A percentile compares a stretch with the other conserved stretches of the same genome.
Conservation (phyloP, 2,888 invertebrate genomes). For the Drosophila bunnanda region DNA sequence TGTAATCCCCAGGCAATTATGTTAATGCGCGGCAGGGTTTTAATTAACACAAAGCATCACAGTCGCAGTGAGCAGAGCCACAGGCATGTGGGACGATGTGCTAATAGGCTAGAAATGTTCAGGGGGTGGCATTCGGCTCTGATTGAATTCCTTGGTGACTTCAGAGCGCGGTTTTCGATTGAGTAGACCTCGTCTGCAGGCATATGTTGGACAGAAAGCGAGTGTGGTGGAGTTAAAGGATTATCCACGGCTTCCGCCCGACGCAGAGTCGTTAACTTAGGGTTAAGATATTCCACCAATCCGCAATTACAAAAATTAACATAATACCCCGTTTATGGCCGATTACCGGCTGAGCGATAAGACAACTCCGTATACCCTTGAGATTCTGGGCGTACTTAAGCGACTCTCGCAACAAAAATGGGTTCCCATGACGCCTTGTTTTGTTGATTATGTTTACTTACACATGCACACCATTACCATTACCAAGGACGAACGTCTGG, state of each 20-base stretch:
- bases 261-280: not conserved
- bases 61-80: not conserved
- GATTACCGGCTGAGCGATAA: constrained; percentile 3
- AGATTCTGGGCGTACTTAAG: constrained; percentile 18
- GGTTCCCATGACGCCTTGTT: constrained; percentile 4
- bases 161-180: not conserved
- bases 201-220: not conserved
- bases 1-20: constrained; percentile 73
- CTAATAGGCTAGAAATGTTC: not conserved
- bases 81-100: constrained; percentile 1
- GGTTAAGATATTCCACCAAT: constrained; percentile 1
- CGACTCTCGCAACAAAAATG: constrained; percentile 22
- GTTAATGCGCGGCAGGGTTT: constrained; percentile 29
- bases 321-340: constrained; percentile 47
- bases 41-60: constrained; percentile 4
- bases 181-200: not conserved
- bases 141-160: constrained; percentile 2
- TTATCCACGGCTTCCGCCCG: not conserved
- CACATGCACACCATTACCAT: constrained; percentile 9
- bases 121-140: not conserved
- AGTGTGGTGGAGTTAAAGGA: not conserved
- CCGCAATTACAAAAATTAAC: constrained; percentile 53
- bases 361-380: not conserved
- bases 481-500: not conserved
- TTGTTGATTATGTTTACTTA: constrained; percentile 14